phyloP scores from a whole-genome alignment of 1,140 invertebrate genomes.

The Trachymyrmex septentrionalis region DNA sequence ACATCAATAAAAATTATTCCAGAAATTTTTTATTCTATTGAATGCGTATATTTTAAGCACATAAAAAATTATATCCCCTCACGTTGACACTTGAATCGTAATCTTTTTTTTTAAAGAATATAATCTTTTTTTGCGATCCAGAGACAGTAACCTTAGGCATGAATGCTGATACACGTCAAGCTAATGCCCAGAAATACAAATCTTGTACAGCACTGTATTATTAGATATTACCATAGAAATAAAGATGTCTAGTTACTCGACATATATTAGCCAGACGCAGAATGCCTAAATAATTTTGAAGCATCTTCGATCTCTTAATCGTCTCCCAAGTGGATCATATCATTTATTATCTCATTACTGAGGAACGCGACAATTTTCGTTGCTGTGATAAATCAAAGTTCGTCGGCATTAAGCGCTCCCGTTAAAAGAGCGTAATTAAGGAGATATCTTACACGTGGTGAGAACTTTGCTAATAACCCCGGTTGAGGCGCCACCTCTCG shows the following conservation, averaged over 20 bases:
- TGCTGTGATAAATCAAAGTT: slow-evolving; percentile 48
- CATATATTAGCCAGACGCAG: not conserved
- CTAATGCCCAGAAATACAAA: no score
- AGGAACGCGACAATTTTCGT: not conserved
- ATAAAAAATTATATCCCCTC: no score
- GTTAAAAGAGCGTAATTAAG: slow-evolving; percentile 75
- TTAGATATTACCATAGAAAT: not conserved
- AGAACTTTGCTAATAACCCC: slow-evolving; percentile 77
- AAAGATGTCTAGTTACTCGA: not conserved
- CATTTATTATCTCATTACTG: not conserved
- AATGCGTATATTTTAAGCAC: no score
- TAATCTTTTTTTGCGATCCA: no score
- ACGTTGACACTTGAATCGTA: no score
- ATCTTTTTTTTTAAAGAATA: no score
- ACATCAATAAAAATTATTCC: no score
- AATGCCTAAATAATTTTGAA: slow-evolving; percentile 3
- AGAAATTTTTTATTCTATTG: no score
- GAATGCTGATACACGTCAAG: no score
- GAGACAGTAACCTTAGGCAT: no score
- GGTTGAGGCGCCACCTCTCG: slow-evolving; percentile 70
- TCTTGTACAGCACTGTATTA: not conserved
- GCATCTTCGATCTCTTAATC: not conserved
- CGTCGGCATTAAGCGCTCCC: slow-evolving; percentile 49
- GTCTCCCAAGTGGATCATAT: not conserved
- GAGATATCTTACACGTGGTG: slow-evolving; percentile 64